Evolutionary conservation across 2,113 vertebrate species (phyloP), one percentile per base, ranked within the genome.

Genomic region (Trichomycterus rosablanca): DNA sequence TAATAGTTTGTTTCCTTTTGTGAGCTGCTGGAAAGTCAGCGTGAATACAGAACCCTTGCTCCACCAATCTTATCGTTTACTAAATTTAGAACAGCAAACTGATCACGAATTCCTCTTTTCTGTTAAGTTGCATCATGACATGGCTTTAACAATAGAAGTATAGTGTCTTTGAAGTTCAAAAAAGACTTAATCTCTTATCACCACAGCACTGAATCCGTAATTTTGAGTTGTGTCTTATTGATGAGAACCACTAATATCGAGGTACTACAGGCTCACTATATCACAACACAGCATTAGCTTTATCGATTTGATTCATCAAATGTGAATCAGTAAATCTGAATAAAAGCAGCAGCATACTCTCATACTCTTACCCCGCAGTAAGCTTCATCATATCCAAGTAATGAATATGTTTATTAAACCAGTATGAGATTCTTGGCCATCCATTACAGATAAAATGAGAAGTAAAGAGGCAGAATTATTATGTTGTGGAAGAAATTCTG

Each of bases 241-340:
- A 39, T 64, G 3, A 32, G 35, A 59, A 37, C n/a, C 60, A 67
- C 2, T 30, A 10, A 42, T 66, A 78, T 74, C 77, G 50, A 20
- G 66, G 45, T 63, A 62, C 68, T 80, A 79, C 76, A 64, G 71
- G 72, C 44, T 66, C 46, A 58, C 52, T 60, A 78, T 74, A 80
- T 78, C 71, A 75, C 77, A 73, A 45, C 37, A 67, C 63, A 70
- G 32, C 64, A 72, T 68, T 63, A 59, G 76, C 78, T 76, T 69
- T 7, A 69, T 60, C 81, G 73, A 86, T 84, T 80, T 81, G 76
- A 82, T 86, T 85, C 80, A 82, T 57, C 81, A 77, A 76, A 73
- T 75, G 60, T 79, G 46, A 14, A 54, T 53, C 35, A 39, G 40
- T 18, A 53, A 53, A 44, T 45, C 40, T 24, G 40, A 34, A 43